Conservation (phyloP, 2,797 vertebrate species). For the Lagocephalus sceleratus region DNA sequence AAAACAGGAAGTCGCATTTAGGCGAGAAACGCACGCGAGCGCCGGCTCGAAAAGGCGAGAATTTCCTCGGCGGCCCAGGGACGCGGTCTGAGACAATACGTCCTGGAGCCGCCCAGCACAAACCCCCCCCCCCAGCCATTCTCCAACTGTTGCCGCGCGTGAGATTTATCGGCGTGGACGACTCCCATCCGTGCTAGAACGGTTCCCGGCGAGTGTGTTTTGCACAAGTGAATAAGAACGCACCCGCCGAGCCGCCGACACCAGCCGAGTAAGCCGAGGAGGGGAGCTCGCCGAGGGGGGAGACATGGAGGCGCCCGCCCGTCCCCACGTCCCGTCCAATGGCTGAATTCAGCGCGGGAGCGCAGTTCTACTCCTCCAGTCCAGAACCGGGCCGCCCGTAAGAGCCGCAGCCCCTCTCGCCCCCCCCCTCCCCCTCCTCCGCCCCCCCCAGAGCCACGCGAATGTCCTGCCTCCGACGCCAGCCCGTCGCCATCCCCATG, state of each 20-base stretch:
- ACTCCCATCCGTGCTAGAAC: constrained; percentile 49
- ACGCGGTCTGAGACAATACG: constrained; percentile 35
- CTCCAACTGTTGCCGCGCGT: constrained; percentile 41
- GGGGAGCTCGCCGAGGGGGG: constrained; percentile 10
- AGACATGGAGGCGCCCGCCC: constrained; percentile 75
- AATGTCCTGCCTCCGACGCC: constrained; percentile 98
- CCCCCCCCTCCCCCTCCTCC: constrained; percentile 18
- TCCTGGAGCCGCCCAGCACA: constrained; percentile 35
- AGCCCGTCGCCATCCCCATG: constrained; percentile 97
- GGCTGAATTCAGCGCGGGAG: constrained; percentile 65
- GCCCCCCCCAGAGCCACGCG: constrained; percentile 44
- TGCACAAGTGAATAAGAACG: constrained; percentile 35
- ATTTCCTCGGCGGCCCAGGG: constrained; percentile 46
- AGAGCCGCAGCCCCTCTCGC: constrained; percentile 40
- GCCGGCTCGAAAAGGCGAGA: constrained; percentile 22
- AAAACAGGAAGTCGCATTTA: constrained; percentile 59
- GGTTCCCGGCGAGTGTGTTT: constrained; percentile 37
- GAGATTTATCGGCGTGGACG: constrained; percentile 54
- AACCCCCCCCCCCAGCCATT: constrained; percentile 8
- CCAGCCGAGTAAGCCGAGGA: constrained; percentile 39
- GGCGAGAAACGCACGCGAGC: constrained; percentile 23
- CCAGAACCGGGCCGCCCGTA: constrained; percentile 34
- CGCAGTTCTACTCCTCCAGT: constrained; percentile 21
- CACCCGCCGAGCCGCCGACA: constrained; percentile 42
- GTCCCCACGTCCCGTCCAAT: constrained; percentile 79